Percentiles rank a stretch among this genome's conserved stretches.
Conservation (phyloP, 23 tunicate species). For the Halocynthia roretzi region DNA sequence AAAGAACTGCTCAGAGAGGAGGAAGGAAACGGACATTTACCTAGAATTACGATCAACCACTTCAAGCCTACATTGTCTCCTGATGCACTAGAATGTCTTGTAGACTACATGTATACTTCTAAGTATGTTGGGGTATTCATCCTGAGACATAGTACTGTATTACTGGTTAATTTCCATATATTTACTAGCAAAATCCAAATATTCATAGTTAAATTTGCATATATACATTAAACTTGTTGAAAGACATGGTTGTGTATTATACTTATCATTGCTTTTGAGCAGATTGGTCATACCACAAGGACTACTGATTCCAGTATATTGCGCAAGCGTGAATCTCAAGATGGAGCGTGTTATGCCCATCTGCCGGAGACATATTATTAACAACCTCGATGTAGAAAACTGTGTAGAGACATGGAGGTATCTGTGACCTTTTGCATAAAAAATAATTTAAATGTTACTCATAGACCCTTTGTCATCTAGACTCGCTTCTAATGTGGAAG, state of each 20-base stretch:
- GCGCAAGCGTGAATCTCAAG: slow-evolving; percentile 50
- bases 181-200: no score
- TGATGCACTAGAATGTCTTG: slow-evolving; percentile 49
- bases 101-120: slow-evolving; percentile 79
- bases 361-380: slow-evolving; percentile 49
- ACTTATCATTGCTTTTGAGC: neutral
- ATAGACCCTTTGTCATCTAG: slow-evolving; percentile 16
- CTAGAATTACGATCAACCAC: slow-evolving; percentile 44
- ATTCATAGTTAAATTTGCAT: no score
- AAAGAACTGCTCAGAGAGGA: slow-evolving; percentile 53
- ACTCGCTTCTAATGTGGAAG: slow-evolving; percentile 51
- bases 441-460: neutral
- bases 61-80: slow-evolving; percentile 29
- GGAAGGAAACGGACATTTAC: slow-evolving; percentile 41
- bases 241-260: no score
- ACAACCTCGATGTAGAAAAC: slow-evolving; percentile 33
- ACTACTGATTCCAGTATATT: slow-evolving; percentile 39
- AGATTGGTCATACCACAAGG: slow-evolving; percentile 42
- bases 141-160: no score
- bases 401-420: slow-evolving; percentile 59
- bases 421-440: neutral
- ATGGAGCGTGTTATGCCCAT: slow-evolving; percentile 61
- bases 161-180: no score
- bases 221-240: no score
- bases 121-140: slow-evolving; percentile 16